Evolutionary conservation across 2,113 vertebrate genomes (phyloP), one percentile per base, ranked within the genome.

Genomic region (Myotis yumanensis): DNA sequence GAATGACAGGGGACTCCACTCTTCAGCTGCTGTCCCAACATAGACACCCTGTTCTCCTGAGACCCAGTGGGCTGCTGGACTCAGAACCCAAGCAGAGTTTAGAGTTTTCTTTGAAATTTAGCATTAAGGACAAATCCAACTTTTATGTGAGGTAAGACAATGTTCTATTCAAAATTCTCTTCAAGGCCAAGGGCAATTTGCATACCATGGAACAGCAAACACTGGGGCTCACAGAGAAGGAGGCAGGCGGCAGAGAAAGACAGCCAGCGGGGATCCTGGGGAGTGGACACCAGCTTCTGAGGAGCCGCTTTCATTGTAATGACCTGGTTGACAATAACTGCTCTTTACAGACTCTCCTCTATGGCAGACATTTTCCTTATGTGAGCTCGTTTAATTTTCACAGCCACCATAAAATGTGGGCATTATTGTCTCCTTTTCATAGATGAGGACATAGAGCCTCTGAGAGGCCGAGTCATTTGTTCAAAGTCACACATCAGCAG

Each of bases 151-250:
- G 69, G 40, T 75, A 64, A 76, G 57, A 92, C 54, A 84, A 51
- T 46, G 51, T 95, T 90, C 68, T 51, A 18, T 64, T 79, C 48
- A 77, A 71, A 93, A 87, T 52, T 82, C 52, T 77, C 62, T 87
- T 89, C 54, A 64, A 91, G 81, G 68, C 69, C 77, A 93, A 91
- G 86, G 73, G 75, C 35, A 73, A 83, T 83, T 68, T 57, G 46
- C 14, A 86, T 79, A n/a, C 40, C 66, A 73, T 73, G 62, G 52
- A 95, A 62, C 16, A 48, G 35, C 5, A 10, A 82, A 69, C 2
- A 7, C 14, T 0, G 17, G 85, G 80, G 64, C 35, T 57, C 6
- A 1, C n/a, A 62, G 73, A n/a, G 23, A 71, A 48, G 68, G 89
- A 35, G 68, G 89, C 30, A 46, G 66, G 68, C 30, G 43, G 72